Base-by-base conservation (phyloP, 2,113 vertebrate genomes). In the Electrona antarctica region DNA sequence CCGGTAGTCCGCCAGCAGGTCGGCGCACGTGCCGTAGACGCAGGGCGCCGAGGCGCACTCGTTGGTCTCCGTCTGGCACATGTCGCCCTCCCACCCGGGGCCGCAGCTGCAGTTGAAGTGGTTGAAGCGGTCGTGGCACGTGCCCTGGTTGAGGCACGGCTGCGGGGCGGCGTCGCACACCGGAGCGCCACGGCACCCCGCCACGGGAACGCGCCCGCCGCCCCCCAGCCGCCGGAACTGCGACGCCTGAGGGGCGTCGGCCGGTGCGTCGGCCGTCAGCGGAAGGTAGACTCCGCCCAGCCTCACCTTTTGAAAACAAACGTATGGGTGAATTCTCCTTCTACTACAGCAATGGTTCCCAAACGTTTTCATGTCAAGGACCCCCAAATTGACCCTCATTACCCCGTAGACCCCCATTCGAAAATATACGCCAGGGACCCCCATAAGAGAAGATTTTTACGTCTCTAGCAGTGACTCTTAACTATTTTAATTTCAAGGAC, bases 261-360 rank as follows among this genome's bases (percentile, higher is more conserved):
- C 21, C 59, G 13, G 50, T 4, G 83, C 83, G 0, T 33, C 85
- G 11, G 49, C 69, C 0, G 85, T 13, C 56, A 97, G 91, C 0
- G 96, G 95, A 73, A 99, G 90, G 75, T 95, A 92, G 50, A 98
- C 88, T 0, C 94, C 95, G 0, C 96, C 96, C 0, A 98, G 87
- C 14, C 90, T 89, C 79, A 96, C 21, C 21, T 21, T 21, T 21
- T 21, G 1, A 21, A 21, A 21, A 21, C 21, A 21, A 21, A 21
- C 21, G n/a, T n/a, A 21, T 21, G 21, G 21, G 21, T 21, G 21
- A 21, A 21, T 21, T 21, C 21, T 21, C 21, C 21, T 21, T 21
- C 21, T 21, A 21, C 21, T 21, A 21, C 21, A n/a, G n/a, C n/a
- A n/a, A n/a, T n/a, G n/a, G n/a, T n/a, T n/a, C n/a, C n/a, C n/a